These are phyloP conservation scores for Portunus trituberculatus DNA, from an alignment of 1,140 invertebrate species.

Conservation along the genomic window DNA sequence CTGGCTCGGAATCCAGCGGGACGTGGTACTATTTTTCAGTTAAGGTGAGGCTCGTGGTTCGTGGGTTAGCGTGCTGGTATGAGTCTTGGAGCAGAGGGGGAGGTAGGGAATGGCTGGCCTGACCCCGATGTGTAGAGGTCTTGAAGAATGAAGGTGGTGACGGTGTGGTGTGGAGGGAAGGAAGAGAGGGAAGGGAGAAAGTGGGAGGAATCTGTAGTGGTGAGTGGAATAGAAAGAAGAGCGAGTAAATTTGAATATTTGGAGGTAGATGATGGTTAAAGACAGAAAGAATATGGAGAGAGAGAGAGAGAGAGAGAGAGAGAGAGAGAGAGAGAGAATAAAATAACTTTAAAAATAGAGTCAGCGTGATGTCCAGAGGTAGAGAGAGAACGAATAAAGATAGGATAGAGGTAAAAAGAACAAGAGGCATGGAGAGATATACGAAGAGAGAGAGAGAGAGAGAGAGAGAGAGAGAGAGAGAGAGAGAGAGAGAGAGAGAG, in stretches of 20 bases:
- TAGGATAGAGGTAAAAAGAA: neutral
- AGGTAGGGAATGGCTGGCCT: too few relatives aligned
- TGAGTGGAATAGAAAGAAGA: too few relatives aligned
- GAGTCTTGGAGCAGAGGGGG: neutral
- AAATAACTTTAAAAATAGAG: too few relatives aligned
- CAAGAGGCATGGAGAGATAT: neutral
- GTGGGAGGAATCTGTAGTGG: too few relatives aligned
- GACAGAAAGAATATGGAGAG: too few relatives aligned
- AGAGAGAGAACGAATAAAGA: constrained; percentile 20
- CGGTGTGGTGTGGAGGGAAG: too few relatives aligned
- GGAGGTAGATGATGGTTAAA: too few relatives aligned
- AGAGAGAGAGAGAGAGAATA: too few relatives aligned
- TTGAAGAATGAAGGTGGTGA: too few relatives aligned
- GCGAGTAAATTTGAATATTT: neutral
- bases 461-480: constrained; percentile 20
- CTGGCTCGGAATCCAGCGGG: neutral
- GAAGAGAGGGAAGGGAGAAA: too few relatives aligned
- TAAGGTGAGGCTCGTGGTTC: neutral
- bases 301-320: too few relatives aligned
- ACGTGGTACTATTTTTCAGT: neutral
- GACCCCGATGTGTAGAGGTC: too few relatives aligned
- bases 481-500: constrained; percentile 7
- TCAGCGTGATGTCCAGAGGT: neutral
- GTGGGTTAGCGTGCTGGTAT: neutral
- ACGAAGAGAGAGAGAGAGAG: neutral